A percentile compares a stretch with the other conserved stretches of the same genome.
phyloP scores from a whole-genome alignment of 2,888 invertebrate genomes.

The Cataglyphis albicans region DNA sequence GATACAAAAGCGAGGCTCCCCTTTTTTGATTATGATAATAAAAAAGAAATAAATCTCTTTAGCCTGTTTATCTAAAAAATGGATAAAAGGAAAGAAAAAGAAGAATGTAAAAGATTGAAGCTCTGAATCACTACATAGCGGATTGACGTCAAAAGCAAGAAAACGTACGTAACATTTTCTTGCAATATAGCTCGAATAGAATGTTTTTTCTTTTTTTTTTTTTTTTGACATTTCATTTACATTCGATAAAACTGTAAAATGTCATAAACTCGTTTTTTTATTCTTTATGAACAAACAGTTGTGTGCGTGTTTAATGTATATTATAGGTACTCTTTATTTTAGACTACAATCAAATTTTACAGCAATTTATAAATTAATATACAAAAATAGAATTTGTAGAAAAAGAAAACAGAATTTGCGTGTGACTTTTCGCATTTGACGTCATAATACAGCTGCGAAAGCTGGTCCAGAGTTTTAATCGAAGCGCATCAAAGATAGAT shows the following conservation, averaged over 20 bases:
- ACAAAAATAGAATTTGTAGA: neutral
- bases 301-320: neutral
- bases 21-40: neutral
- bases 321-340: neutral
- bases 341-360: constrained; percentile 7
- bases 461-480: constrained; percentile 29
- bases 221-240: neutral
- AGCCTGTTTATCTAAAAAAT: constrained; percentile 28
- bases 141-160: constrained; percentile 39
- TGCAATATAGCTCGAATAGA: neutral
- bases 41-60: constrained; percentile 29
- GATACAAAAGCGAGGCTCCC: neutral
- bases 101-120: constrained; percentile 49
- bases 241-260: neutral
- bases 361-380: neutral
- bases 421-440: constrained; percentile 28
- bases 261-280: neutral
- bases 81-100: neutral
- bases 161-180: constrained; percentile 5
- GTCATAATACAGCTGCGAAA: constrained; percentile 20
- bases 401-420: constrained; percentile 25
- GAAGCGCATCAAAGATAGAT: constrained; percentile 52
- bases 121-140: constrained; percentile 20
- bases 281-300: neutral
- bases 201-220: neutral